Conservation (phyloP, 2,797 vertebrate species). For the Trichosurus vulpecula region DNA sequence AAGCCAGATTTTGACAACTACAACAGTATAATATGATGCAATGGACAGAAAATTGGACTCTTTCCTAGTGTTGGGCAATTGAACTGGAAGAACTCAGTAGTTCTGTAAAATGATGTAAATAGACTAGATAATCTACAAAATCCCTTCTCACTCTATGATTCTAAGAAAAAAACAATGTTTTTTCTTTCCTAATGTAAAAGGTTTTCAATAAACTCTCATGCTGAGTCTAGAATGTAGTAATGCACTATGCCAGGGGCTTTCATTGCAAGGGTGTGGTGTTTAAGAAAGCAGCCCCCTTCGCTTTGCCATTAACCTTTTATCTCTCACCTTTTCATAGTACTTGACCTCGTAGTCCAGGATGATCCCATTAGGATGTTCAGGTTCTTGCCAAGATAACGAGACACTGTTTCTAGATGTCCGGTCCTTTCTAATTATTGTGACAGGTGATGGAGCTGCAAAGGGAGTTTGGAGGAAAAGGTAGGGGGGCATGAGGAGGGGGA, state of each 20-base stretch:
- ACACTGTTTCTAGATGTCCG: constrained; percentile 95
- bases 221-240: neutral
- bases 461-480: constrained; percentile 11
- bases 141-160: neutral
- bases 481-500: constrained; percentile 17
- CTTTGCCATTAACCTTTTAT: neutral
- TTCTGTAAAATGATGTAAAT: neutral
- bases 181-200: neutral
- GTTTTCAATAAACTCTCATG: neutral
- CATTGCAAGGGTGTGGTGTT: neutral
- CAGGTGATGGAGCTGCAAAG: constrained; percentile 93
- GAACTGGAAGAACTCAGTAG: neutral
- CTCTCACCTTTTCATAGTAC: constrained; percentile 98
- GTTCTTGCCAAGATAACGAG: constrained; percentile 96
- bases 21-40: neutral
- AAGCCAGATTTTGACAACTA: neutral
- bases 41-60: neutral
- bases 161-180: neutral
- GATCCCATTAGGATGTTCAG: constrained; percentile 97
- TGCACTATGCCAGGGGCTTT: neutral
- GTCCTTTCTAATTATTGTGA: constrained; percentile 94
- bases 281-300: neutral
- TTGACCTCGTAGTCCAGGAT: constrained; percentile 99
- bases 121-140: neutral
- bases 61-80: neutral